Percentiles rank a stretch among this genome's conserved stretches.
Evolutionary conservation across 2,113 vertebrate species (phyloP).

Genomic region (Pitta sordida): DNA sequence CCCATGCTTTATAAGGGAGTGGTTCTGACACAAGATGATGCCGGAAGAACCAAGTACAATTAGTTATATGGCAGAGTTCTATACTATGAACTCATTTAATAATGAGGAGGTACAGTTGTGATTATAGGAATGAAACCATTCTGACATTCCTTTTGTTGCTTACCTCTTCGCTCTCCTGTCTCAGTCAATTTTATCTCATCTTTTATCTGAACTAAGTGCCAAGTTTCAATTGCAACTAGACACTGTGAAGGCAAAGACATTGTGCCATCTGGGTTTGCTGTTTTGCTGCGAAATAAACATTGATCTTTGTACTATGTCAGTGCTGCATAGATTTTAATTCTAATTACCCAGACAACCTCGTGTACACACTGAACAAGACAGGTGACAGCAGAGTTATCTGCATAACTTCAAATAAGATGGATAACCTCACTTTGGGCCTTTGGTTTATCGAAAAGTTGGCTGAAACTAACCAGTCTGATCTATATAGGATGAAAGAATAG

Average conservation of each 20-base stretch:
- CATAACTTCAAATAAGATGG: background rate
- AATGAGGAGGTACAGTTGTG: background rate
- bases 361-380: background rate
- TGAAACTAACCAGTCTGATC: background rate
- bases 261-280: conserved; percentile 31
- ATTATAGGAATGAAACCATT: background rate
- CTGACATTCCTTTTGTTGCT: background rate
- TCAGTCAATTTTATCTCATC: background rate
- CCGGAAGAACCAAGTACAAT: background rate
- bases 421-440: background rate
- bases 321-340: conserved; percentile 10
- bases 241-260: conserved; percentile 15
- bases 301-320: background rate
- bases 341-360: background rate
- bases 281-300: conserved; percentile 1
- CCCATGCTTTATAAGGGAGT: background rate
- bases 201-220: conserved; percentile 3
- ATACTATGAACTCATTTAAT: background rate
- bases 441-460: background rate
- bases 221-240: background rate
- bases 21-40: background rate
- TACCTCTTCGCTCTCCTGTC: background rate
- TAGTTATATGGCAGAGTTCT: background rate
- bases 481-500: background rate
- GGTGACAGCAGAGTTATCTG: background rate